These are phyloP conservation scores for Epizoanthus ramosus DNA, from an alignment of 92 coral and sea anemone species.

Conservation along the genomic window DNA sequence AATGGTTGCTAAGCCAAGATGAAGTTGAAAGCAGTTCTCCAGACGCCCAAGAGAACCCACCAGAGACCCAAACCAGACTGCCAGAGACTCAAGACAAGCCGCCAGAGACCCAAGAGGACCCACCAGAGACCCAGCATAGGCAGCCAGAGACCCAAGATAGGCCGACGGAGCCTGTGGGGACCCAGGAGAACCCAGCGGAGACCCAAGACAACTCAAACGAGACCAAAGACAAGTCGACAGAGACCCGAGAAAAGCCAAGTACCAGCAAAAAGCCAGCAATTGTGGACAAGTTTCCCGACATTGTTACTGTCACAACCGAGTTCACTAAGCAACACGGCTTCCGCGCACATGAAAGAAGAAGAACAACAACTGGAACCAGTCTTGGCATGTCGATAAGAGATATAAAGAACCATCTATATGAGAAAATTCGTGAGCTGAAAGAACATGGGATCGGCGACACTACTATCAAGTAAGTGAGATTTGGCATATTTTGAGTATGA, in stretches of 20 bases:
- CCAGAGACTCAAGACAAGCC: constrained; percentile 13
- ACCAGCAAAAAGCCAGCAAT: constrained; percentile 1
- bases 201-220: background rate
- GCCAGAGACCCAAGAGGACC: constrained; percentile 23
- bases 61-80: background rate
- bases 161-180: background rate
- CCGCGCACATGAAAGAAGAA: constrained; percentile 29
- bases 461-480: constrained; percentile 20
- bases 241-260: background rate
- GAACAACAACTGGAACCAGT: constrained; percentile 15
- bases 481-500: constrained; percentile 21
- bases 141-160: constrained; percentile 35
- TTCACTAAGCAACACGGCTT: constrained; percentile 40
- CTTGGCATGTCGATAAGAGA: constrained; percentile 3
- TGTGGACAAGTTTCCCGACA: constrained; percentile 21
- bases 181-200: constrained; percentile 7
- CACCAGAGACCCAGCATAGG: constrained; percentile 22
- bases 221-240: background rate
- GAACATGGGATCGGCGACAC: constrained; percentile 27
- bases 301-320: constrained; percentile 10
- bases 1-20: constrained; percentile 2
- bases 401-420: constrained; percentile 16
- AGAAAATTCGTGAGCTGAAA: constrained; percentile 10
- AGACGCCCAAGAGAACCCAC: background rate
- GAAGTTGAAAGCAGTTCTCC: background rate